Conservation (phyloP, 1,140 invertebrate species). For the Zaprionus ghesquierei region DNA sequence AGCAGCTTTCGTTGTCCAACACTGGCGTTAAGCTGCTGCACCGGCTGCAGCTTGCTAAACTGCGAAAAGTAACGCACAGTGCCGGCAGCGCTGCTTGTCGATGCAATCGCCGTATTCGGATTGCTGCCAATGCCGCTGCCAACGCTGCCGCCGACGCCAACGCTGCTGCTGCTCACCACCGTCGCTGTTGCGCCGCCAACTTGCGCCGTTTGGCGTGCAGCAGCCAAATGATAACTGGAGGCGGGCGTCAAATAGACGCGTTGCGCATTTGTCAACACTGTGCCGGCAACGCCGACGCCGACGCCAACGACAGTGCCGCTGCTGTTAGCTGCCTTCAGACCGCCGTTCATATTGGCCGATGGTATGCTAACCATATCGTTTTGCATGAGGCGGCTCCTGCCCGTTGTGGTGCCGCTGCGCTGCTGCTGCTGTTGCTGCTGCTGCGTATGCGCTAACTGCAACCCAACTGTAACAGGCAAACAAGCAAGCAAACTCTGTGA, state of each 20-base stretch:
- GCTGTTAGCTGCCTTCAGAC: slow-evolving; percentile 46
- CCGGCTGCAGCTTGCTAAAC: slow-evolving; percentile 53
- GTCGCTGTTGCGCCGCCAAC: slow-evolving; percentile 11
- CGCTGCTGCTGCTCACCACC: slow-evolving; percentile 3
- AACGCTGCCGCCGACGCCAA: slow-evolving; percentile 7
- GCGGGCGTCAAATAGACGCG: slow-evolving; percentile 56
- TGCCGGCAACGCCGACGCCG: slow-evolving; percentile 41
- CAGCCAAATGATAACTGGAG: slow-evolving; percentile 37
- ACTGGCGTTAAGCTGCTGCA: slow-evolving; percentile 30
- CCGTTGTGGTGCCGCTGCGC: neutral
- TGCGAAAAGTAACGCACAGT: slow-evolving; percentile 67
- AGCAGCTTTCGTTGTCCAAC: slow-evolving; percentile 41
- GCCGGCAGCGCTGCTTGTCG: slow-evolving; percentile 18
- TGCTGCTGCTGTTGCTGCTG: slow-evolving; percentile 2
- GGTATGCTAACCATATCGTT: slow-evolving; percentile 81
- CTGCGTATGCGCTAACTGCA: neutral
- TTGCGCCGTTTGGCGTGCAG: slow-evolving; percentile 16
- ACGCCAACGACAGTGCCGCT: slow-evolving; percentile 37
- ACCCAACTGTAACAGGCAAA: neutral
- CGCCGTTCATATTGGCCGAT: slow-evolving; percentile 68
- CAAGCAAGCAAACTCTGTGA: neutral
- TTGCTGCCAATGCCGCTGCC: neutral
- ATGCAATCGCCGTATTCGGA: slow-evolving; percentile 5
- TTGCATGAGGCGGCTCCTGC: slow-evolving; percentile 56
- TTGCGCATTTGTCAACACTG: slow-evolving; percentile 61